Base-by-base conservation (phyloP, 23 tunicate genomes). In the Oikopleura dioica region DNA sequence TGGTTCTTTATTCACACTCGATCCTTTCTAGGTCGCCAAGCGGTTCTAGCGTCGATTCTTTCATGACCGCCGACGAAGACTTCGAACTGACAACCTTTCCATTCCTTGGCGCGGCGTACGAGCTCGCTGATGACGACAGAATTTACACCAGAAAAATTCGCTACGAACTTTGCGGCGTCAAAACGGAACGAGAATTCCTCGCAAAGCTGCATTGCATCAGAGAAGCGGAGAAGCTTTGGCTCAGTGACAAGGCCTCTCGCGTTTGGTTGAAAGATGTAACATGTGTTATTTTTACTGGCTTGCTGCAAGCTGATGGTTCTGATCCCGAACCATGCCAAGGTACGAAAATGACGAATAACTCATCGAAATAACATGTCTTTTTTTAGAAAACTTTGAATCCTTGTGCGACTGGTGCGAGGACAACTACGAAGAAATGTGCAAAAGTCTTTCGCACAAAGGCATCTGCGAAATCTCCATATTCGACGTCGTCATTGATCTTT, bases 31-130 rank as follows among this genome's bases (percentile, higher is more conserved):
- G 72, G 33, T 63, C 72, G 26, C 30, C 26, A 28, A n/a, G n/a
- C n/a, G n/a, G n/a, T n/a, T 16, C 32, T 28, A 12, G 30, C 4
- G 33, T 63, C 33, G 72, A 63, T 31, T 63, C 72, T 63, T 63
- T 63, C 33, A 63, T 63, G 72, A 63, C 72, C 29, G 72, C 72
- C 26, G 16, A 31, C 26, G 72, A 63, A 23, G 72, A 63, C 16
- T 63, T 63, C 26, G 72, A 63, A 28, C 26, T 12, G 16, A 21
- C 72, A 24, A 63, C 29, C 26, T 63, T 63, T 63, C 72, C 72
- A 5, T 63, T 63, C 26, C 26, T 63, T 12, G 26, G 4, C 4
- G 26, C 16, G 33, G 72, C 30, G 30, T 12, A 12, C 32, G 72
- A 63, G 29, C 33, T 63, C 32, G 72, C 72, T 31, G 72, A 63